Evolutionary conservation across 2,797 vertebrate species (phyloP).

Genomic region (Urophycis tenuis): DNA sequence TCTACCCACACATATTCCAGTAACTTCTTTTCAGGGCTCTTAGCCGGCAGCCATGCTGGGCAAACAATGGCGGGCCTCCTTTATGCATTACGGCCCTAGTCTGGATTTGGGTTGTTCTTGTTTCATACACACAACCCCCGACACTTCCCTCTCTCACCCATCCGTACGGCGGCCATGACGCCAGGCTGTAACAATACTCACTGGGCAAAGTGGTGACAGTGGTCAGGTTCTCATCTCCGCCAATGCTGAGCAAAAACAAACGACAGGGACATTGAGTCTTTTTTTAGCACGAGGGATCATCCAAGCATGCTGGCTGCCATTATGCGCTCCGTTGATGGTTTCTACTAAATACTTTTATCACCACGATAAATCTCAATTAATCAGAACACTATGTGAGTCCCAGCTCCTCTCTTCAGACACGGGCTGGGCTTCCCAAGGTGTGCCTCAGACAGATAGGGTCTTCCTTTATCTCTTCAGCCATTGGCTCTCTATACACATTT

Average conservation of each 20-base stretch:
- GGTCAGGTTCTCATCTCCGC: constrained; percentile 76
- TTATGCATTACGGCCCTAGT: no score
- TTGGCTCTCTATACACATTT: neutral
- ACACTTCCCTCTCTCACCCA: no score
- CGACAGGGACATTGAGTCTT: neutral
- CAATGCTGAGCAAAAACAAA: constrained; percentile 63
- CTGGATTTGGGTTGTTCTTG: no score
- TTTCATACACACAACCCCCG: neutral
- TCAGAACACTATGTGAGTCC: no score
- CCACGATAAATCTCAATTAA: no score
- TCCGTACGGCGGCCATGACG: neutral
- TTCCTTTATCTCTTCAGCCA: neutral
- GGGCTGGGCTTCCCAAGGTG: neutral
- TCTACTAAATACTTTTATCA: neutral
- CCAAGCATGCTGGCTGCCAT: neutral
- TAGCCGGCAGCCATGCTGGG: no score
- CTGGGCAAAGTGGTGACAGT: constrained; percentile 83
- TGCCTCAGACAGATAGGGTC: no score
- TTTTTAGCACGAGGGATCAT: neutral
- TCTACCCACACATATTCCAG: no score
- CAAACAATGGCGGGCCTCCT: no score
- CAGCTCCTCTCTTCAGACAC: neutral
- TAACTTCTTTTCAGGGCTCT: no score
- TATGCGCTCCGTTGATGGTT: neutral
- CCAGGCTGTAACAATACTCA: constrained; percentile 61